These are phyloP conservation scores for Drosophila bocki DNA, from an alignment of 1,140 invertebrate genomes.

Conservation along the genomic window DNA sequence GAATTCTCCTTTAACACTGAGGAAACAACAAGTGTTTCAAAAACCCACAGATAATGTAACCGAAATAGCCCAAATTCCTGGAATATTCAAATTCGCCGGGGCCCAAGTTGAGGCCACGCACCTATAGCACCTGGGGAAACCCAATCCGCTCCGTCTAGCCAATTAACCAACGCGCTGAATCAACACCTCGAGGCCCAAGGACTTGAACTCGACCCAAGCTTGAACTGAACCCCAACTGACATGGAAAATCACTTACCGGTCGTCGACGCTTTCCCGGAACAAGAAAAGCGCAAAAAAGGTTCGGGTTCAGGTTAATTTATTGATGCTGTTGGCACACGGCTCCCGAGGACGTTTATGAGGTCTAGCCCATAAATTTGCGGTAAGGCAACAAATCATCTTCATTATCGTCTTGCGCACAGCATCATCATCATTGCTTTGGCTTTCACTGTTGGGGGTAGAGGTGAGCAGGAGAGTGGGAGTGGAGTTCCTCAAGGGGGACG, in stretches of 20 bases:
- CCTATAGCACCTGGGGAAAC: constrained; percentile 7
- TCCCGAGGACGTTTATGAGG: constrained; percentile 58
- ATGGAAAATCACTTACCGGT: constrained; percentile 71
- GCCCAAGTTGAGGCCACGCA: constrained; percentile 2
- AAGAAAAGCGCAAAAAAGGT: constrained; percentile 10
- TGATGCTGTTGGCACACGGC: constrained; percentile 29
- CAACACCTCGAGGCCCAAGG: background rate
- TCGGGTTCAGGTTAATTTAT: constrained; percentile 62
- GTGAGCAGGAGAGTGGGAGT: constrained; percentile 4
- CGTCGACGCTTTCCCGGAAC: constrained; percentile 20
- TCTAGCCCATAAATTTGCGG: constrained; percentile 66
- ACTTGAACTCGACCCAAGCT: constrained; percentile 10
- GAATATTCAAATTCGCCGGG: constrained; percentile 1
- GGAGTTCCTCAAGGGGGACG: background rate
- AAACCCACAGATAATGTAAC: background rate
- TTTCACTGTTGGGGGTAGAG: constrained; percentile 5
- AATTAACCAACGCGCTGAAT: constrained; percentile 21
- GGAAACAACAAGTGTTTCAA: background rate
- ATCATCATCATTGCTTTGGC: constrained; percentile 2
- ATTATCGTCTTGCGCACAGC: constrained; percentile 29
- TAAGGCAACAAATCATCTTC: constrained; percentile 68
- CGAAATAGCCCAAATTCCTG: background rate
- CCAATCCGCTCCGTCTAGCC: background rate
- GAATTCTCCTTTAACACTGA: no score
- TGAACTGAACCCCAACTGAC: constrained; percentile 36